phyloP scores from a whole-genome alignment of 92 coral and sea anemone genomes.

The Paramuricea clavata region DNA sequence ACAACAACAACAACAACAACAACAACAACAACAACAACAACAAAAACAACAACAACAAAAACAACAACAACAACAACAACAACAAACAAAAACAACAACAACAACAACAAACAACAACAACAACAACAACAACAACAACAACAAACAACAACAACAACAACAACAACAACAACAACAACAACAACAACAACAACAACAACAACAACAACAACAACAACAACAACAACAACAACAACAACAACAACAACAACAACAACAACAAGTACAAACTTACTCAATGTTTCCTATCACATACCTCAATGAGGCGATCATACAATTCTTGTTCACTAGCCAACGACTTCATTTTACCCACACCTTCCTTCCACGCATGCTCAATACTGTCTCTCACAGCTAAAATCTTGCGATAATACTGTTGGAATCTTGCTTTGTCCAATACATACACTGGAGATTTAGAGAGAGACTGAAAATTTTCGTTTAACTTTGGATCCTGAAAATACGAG shows the following conservation, averaged over 20 bases:
- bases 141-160: too few species aligned
- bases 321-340: background rate
- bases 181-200: too few species aligned
- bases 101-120: too few species aligned
- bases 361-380: conserved; percentile 79
- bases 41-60: too few species aligned
- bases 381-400: conserved; percentile 76
- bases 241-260: background rate
- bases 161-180: too few species aligned
- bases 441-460: conserved; percentile 76
- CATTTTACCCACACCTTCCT: conserved; percentile 6
- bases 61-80: too few species aligned
- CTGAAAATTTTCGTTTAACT: conserved; percentile 71
- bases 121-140: too few species aligned
- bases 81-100: too few species aligned
- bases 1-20: too few species aligned
- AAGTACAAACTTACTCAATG: background rate
- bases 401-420: conserved; percentile 73
- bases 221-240: background rate
- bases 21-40: too few species aligned
- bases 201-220: background rate
- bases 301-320: conserved; percentile 13
- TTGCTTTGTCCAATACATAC: conserved; percentile 78
- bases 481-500: conserved; percentile 76
- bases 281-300: conserved; percentile 14